phyloP scores from a whole-genome alignment of 2,888 invertebrate species.

The Diarsia brunnea region DNA sequence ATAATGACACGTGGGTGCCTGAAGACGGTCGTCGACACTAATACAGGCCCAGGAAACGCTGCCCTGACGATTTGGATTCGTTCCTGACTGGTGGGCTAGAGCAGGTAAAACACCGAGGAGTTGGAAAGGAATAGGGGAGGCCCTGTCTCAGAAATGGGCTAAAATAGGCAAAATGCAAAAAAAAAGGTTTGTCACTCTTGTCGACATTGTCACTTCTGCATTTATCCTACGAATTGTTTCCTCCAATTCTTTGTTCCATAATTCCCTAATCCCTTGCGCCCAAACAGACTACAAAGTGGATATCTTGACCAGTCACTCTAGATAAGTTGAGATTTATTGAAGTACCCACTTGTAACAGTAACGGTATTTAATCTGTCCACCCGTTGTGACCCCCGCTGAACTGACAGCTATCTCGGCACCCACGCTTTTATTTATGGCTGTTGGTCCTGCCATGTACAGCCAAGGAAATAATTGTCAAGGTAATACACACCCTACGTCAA shows the following conservation, averaged over 20 bases:
- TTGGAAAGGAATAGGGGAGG: no score
- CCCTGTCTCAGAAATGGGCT: no score
- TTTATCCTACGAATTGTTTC: background rate
- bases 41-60: no score
- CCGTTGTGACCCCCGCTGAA: constrained; percentile 44
- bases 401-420: constrained; percentile 37
- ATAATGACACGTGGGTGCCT: no score
- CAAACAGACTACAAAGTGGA: background rate
- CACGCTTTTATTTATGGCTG: constrained; percentile 36
- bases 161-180: no score
- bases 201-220: background rate
- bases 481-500: background rate
- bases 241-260: background rate
- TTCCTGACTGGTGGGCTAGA: no score
- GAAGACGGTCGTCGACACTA: no score
- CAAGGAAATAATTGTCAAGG: background rate
- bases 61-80: no score
- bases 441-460: background rate
- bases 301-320: constrained; percentile 13
- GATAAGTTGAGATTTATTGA: constrained; percentile 35
- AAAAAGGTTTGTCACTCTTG: no score
- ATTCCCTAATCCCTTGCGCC: background rate
- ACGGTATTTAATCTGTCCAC: constrained; percentile 35
- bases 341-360: constrained; percentile 10
- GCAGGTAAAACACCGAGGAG: no score